A percentile compares a stretch with the other conserved stretches of the same genome.
Conservation (phyloP, 2,888 invertebrate species). For the Oasisia sp. region DNA sequence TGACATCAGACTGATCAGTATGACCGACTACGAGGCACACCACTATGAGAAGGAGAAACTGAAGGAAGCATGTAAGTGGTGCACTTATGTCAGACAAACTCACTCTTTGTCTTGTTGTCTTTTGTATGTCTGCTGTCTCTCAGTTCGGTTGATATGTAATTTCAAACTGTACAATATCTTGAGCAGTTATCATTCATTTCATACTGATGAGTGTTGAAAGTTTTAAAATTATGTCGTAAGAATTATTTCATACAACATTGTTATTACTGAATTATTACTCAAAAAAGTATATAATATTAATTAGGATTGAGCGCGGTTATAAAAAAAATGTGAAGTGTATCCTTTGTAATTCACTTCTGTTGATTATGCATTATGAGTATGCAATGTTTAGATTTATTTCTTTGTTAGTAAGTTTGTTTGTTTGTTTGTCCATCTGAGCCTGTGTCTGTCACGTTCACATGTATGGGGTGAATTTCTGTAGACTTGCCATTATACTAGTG, state of each 20-base stretch:
- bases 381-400: too few relatives aligned
- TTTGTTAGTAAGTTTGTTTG: too few relatives aligned
- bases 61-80: slow-evolving; percentile 68
- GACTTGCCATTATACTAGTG: too few relatives aligned
- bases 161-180: neutral
- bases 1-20: slow-evolving; percentile 86
- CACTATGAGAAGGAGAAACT: slow-evolving; percentile 94
- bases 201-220: neutral
- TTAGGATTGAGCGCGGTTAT: too few relatives aligned
- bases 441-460: too few relatives aligned
- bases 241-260: neutral
- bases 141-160: neutral
- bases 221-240: neutral
- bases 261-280: too few relatives aligned
- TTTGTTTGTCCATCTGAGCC: too few relatives aligned
- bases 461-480: too few relatives aligned
- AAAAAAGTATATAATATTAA: too few relatives aligned
- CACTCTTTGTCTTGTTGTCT: neutral
- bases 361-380: too few relatives aligned
- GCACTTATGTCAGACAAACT: neutral
- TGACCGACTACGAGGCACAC: slow-evolving; percentile 92
- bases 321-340: too few relatives aligned
- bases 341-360: too few relatives aligned
- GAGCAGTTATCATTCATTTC: neutral
- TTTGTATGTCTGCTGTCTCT: neutral